Base-by-base conservation (phyloP, 2,797 vertebrate species). In the Macroramphosus scolopax region DNA sequence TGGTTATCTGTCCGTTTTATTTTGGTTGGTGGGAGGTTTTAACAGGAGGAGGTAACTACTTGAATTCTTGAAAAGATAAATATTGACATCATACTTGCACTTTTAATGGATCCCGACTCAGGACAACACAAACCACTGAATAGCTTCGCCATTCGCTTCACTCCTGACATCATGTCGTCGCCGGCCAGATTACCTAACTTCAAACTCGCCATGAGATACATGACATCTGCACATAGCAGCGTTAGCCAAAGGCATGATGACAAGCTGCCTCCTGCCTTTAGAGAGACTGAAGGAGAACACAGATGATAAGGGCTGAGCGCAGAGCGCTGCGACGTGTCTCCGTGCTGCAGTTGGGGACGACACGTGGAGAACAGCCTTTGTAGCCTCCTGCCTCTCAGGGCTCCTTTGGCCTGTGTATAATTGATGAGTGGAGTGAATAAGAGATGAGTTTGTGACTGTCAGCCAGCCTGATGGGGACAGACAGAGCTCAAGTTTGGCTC, bases 351-450 rank as follows among this genome's bases (percentile, higher is more conserved):
- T 60, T 28, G 31, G 16, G 42, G 47, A 33, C 5, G 36, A 63
- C 69, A 68, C 48, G 26, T 60, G 36, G 46, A 43, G 51, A 46
- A 30, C n/a, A 61, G 51, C 42, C 71, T 52, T 42, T 30, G 55
- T 70, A 69, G 76, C 60, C 65, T 63, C 53, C 63, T 71, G 77
- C 80, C 86, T 83, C 80, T 79, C 84, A 88, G 78, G 76, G 72
- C 78, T 87, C 80, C 78, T 85, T 66, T 86, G 83, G 84, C 77
- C 84, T 88, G 84, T 84, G 71, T 52, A 86, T 88, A 87, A 87
- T 85, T 84, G 78, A 86, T 85, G 82, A 78, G 74, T 53, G 44
- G 67, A 73, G 76, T 81, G 86, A 87, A 84, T 82, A 83, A 85
- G 80, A 75, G 66, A 87, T 82, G 82, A 78, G 68, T 82, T 69